These are phyloP conservation scores for Pluvialis apricaria DNA, from an alignment of 2,113 vertebrate genomes.

Conservation along the genomic window DNA sequence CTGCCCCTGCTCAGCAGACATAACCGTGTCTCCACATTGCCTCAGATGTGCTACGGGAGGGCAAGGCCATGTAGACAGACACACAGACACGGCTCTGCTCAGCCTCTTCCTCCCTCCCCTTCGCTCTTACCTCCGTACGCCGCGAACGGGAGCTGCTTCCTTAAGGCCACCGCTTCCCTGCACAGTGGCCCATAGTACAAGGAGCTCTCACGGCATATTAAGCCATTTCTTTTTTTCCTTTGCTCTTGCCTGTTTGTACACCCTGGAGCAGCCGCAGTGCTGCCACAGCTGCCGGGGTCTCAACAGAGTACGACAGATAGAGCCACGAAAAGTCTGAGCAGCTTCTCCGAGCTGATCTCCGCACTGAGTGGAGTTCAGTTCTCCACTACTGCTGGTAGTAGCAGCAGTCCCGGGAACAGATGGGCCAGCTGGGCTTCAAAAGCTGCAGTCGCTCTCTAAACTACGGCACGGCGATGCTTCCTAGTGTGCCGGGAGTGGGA, in stretches of 20 bases:
- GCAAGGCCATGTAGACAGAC: background rate
- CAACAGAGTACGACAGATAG: rapidly evolving
- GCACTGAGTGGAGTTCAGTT: too few species aligned
- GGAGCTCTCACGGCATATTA: background rate
- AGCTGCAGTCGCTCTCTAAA: background rate
- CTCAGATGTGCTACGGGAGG: background rate
- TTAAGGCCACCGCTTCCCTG: background rate
- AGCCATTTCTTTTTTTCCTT: background rate
- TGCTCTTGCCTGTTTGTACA: background rate
- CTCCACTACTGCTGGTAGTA: background rate
- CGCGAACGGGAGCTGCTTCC: background rate
- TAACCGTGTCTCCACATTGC: rapidly evolving
- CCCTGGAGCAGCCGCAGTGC: background rate
- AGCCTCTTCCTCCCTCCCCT: background rate
- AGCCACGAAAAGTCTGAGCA: background rate
- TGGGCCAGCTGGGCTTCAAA: background rate
- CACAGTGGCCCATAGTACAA: background rate
- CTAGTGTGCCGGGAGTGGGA: background rate
- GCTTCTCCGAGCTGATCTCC: background rate
- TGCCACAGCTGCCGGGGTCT: background rate
- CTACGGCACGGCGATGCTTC: background rate
- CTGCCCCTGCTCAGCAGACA: background rate
- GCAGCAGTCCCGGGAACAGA: background rate
- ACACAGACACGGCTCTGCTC: background rate
- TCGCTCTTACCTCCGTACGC: rapidly evolving